Evolutionary conservation across 2,113 vertebrate species (phyloP).

Genomic region (Alligator sinensis): DNA sequence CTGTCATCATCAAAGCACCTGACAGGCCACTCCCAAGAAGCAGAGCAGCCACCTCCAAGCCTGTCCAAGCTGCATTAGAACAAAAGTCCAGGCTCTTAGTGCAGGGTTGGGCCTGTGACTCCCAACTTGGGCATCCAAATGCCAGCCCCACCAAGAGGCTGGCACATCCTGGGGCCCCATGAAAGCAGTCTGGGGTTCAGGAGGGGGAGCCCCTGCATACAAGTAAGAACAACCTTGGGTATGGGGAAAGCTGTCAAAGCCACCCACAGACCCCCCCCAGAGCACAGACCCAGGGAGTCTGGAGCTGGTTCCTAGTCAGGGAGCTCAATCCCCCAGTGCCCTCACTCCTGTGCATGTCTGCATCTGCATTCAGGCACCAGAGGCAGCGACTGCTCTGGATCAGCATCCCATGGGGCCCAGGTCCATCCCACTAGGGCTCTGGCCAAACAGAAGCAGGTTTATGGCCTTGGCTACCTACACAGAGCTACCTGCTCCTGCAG

Average conservation of each 20-base stretch:
- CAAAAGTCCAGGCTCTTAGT: neutral
- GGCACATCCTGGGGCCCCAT: no score
- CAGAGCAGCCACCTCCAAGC: neutral
- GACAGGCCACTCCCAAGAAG: neutral
- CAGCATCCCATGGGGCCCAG: neutral
- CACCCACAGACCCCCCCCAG: neutral
- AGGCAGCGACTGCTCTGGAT: neutral
- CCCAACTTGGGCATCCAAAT: neutral
- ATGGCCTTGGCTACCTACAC: neutral
- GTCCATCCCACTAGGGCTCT: neutral
- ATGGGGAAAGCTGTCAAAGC: neutral
- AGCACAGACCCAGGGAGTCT: neutral
- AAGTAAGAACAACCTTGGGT: neutral
- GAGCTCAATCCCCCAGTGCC: neutral
- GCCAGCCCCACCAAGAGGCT: fast-evolving
- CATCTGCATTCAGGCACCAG: neutral
- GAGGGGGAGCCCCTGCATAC: neutral
- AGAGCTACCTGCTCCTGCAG: neutral
- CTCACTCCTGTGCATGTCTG: neutral
- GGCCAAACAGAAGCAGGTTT: neutral
- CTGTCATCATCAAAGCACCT: neutral
- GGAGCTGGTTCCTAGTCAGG: neutral
- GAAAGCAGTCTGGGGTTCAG: neutral
- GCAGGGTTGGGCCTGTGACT: neutral
- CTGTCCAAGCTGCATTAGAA: neutral